Evolutionary conservation across 2,797 vertebrate genomes (phyloP), one percentile per base, ranked within the genome.

Genomic region (Serranus cabrilla): DNA sequence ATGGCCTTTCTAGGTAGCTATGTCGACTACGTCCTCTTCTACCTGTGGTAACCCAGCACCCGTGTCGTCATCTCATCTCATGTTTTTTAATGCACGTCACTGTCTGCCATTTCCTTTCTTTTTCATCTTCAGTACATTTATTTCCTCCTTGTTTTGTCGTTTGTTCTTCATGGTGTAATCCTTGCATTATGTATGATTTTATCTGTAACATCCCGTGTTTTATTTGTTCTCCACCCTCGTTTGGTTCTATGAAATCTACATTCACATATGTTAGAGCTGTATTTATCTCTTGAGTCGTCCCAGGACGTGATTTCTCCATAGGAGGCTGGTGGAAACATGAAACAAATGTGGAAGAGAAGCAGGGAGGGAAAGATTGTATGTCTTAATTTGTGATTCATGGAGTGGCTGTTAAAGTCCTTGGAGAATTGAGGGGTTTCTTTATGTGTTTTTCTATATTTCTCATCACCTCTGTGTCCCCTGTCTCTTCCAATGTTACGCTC

Each of bases 1-100:
- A 86, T 97, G 94, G 96, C 96, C 0, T 96, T 97, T 61, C 88
- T 97, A 96, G 97, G 97, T 98, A 97, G 95, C 90, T 97, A 97
- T 58, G 88, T 93, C 14, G 94, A 95, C 80, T 95, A 96, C 18
- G 68, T 96, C 11, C 75, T 93, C 46, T 93, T 94, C 85, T 93
- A 95, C 83, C 83, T 96, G 83, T 96, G 95, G 95, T 96, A 88
- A 96, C 73, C 9, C 20, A 1, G 16, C 70, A 3, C 51, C 8
- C 25, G 12, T 21, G 9, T 12, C 54, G 1, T 57, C 60, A 2
- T 46, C 45, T 45, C 27, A 5, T 25, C 7, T 49, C 37, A 0
- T 47, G 3, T 49, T 40, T 69, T 43, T 50, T 47, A 42, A 20
- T 49, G 49, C 1, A 5, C 20, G 11, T 61, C 46, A 63, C 60